Evolutionary conservation across 2,888 invertebrate genomes (phyloP).

Genomic region (Diarsia rubi): DNA sequence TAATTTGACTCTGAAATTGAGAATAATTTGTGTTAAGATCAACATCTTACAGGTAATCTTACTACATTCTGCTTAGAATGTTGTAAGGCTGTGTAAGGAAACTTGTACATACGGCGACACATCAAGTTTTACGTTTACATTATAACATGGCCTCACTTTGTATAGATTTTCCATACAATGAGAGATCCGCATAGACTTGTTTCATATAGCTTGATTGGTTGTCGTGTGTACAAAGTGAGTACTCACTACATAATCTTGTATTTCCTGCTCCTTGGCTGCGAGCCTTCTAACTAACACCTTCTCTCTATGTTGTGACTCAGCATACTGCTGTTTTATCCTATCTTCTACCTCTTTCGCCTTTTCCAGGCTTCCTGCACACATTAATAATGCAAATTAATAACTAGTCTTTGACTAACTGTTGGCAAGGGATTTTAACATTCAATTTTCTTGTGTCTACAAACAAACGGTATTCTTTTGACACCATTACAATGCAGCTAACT

Average conservation of each 20-base stretch:
- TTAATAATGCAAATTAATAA: conserved; percentile 63
- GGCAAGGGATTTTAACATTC: conserved; percentile 17
- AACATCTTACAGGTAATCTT: not conserved
- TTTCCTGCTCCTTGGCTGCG: conserved; percentile 98
- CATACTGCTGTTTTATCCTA: conserved; percentile 94
- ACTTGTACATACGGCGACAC: not conserved
- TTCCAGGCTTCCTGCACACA: conserved; percentile 92
- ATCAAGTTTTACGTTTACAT: too few relatives aligned
- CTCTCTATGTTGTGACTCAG: conserved; percentile 97
- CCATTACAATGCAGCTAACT: conserved; percentile 28
- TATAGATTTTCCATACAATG: too few relatives aligned
- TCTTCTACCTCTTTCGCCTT: conserved; percentile 95
- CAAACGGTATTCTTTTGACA: conserved; percentile 42
- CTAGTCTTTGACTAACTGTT: not conserved
- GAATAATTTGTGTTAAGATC: conserved; percentile 19
- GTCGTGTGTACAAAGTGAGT: not conserved
- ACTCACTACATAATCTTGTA: conserved; percentile 98
- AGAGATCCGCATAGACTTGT: too few relatives aligned
- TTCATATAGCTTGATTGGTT: too few relatives aligned
- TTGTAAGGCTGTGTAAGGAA: not conserved
- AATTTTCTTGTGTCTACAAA: conserved; percentile 13
- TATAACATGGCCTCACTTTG: too few relatives aligned
- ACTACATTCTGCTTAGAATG: not conserved
- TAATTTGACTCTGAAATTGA: conserved; percentile 95
- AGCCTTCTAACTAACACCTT: conserved; percentile 97